phyloP scores from a whole-genome alignment of 2,113 vertebrate genomes.

The Passer domesticus region DNA sequence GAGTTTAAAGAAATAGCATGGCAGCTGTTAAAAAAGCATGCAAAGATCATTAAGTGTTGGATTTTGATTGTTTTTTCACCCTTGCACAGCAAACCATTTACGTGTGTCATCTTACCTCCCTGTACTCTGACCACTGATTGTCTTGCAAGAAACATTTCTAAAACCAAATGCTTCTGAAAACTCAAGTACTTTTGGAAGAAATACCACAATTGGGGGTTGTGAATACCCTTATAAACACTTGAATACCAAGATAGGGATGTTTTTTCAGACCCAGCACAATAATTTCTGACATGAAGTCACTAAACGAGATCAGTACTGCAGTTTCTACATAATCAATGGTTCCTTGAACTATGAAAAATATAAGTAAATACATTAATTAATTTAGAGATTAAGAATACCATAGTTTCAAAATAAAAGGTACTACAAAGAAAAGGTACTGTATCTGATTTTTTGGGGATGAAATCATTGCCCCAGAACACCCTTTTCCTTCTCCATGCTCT shows the following conservation, averaged over 20 bases:
- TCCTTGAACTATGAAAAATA: background rate
- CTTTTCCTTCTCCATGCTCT: background rate
- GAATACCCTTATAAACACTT: background rate
- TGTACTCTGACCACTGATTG: background rate
- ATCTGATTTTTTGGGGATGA: background rate
- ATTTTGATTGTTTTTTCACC: background rate
- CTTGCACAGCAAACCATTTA: background rate
- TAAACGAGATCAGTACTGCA: background rate
- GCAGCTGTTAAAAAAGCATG: background rate
- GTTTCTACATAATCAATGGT: conserved; percentile 9
- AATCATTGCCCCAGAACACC: background rate
- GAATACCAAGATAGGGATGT: background rate
- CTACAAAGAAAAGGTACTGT: background rate
- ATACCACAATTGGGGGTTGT: background rate
- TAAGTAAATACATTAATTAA: background rate
- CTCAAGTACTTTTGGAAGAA: background rate
- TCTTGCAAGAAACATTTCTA: background rate
- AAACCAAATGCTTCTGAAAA: background rate
- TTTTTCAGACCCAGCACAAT: background rate
- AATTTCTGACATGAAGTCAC: background rate
- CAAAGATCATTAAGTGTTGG: background rate
- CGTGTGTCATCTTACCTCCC: background rate
- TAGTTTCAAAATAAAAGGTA: background rate
- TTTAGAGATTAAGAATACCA: background rate
- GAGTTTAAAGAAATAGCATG: background rate